These are phyloP conservation scores for Ovis aries DNA, from an alignment of 2,113 vertebrate species.

Conservation along the genomic window DNA sequence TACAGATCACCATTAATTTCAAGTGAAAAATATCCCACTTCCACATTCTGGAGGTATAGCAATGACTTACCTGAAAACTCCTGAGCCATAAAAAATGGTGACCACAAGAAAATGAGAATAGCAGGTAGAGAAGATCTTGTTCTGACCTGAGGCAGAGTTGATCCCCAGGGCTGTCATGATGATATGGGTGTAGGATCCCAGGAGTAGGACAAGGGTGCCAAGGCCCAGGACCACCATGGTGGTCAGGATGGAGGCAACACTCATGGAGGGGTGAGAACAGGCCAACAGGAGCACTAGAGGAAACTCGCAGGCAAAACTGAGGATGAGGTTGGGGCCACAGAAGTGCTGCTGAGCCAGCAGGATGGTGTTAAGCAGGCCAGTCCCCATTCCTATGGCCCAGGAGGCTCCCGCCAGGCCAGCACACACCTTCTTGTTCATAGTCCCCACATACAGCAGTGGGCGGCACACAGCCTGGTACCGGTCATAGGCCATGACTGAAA, in stretches of 20 bases:
- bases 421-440: constrained; percentile 45
- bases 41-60: not conserved
- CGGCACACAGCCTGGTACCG: constrained; percentile 63
- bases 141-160: constrained; percentile 18
- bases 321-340: constrained; percentile 41
- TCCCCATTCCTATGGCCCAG: not conserved
- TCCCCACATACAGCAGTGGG: constrained; percentile 43
- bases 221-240: constrained; percentile 35
- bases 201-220: constrained; percentile 31
- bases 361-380: not conserved
- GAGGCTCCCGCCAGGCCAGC: not conserved
- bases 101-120: constrained; percentile 64
- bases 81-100: constrained; percentile 36
- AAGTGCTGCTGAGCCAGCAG: constrained; percentile 38
- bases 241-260: constrained; percentile 42
- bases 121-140: constrained; percentile 68
- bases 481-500: constrained; percentile 67
- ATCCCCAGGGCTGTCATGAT: constrained; percentile 53
- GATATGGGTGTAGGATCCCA: constrained; percentile 58
- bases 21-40: not conserved
- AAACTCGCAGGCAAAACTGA: constrained; percentile 40
- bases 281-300: constrained; percentile 49
- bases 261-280: constrained; percentile 47
- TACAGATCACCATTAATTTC: not conserved
- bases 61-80: constrained; percentile 2